Evolutionary conservation across 2,888 invertebrate species (phyloP).

Genomic region (Lasioglossum figueresi): DNA sequence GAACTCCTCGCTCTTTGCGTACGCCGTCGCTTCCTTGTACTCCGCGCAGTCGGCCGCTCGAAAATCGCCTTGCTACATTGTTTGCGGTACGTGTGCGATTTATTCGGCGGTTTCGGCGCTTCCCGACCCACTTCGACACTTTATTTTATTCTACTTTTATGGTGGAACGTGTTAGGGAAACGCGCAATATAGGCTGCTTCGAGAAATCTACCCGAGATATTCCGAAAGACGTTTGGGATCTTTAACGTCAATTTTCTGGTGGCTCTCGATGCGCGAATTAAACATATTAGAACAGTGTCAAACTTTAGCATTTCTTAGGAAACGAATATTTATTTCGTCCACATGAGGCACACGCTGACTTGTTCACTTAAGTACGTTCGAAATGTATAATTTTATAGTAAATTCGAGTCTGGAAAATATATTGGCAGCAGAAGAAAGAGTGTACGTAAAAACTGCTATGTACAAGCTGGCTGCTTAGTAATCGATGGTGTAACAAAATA

Average conservation of each 20-base stretch:
- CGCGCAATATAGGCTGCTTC: background rate
- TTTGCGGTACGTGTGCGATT: background rate
- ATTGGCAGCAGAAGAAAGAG: too few species aligned
- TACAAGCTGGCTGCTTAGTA: too few species aligned
- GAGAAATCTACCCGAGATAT: background rate
- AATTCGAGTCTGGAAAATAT: too few species aligned
- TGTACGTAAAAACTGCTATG: too few species aligned
- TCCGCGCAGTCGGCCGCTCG: background rate
- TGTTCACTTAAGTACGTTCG: background rate
- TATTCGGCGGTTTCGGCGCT: background rate
- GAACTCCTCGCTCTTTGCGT: constrained; percentile 39
- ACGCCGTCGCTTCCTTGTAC: background rate
- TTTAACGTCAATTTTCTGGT: background rate
- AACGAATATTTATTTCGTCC: background rate
- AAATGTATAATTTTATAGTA: too few species aligned
- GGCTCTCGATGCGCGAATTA: background rate
- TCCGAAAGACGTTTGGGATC: background rate
- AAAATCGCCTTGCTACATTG: constrained; percentile 24
- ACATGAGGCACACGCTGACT: background rate
- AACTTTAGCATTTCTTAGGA: background rate
- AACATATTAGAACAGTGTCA: background rate
- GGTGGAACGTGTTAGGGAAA: background rate
- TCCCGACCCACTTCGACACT: background rate
- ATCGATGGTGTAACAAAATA: too few species aligned
- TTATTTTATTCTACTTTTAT: background rate